Percentiles rank a stretch among this genome's conserved stretches.
Evolutionary conservation across 2,113 vertebrate genomes (phyloP).

Genomic region (Campylomormyrus numenius): DNA sequence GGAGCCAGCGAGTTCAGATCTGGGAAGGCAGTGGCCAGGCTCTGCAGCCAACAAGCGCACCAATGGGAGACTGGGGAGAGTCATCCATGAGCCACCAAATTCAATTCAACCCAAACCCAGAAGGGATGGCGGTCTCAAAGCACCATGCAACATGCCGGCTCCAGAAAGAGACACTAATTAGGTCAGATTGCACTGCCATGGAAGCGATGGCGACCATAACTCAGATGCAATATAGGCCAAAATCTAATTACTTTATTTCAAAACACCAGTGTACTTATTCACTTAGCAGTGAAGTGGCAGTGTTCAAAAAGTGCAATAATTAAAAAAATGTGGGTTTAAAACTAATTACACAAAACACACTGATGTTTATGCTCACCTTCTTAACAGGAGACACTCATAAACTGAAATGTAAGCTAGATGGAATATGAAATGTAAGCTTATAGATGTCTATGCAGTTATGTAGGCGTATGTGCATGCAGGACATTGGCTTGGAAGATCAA

Average conservation of each 20-base stretch:
- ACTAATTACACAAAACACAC: not conserved
- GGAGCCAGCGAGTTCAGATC: conserved; percentile 27
- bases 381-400: not conserved
- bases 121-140: conserved; percentile 43
- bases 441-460: not conserved
- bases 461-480: not conserved
- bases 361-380: not conserved
- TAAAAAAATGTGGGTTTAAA: conserved; percentile 1
- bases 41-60: conserved; percentile 31
- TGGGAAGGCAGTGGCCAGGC: conserved; percentile 31
- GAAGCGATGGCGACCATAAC: conserved; percentile 26
- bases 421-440: not conserved
- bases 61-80: conserved; percentile 35
- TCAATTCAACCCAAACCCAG: conserved; percentile 41
- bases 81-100: conserved; percentile 48
- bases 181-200: conserved; percentile 35
- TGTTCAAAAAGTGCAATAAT: conserved; percentile 1
- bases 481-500: conserved; percentile 31
- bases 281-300: not conserved
- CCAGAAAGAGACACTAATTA: conserved; percentile 42
- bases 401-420: not conserved
- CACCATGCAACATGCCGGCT: conserved; percentile 38
- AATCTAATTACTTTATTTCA: conserved; percentile 5
- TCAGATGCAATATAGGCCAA: not conserved
- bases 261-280: not conserved